Percentiles rank a stretch among this genome's conserved stretches.
phyloP scores from a whole-genome alignment of 2,797 vertebrate genomes.

The Micropoecilia bifurca region DNA sequence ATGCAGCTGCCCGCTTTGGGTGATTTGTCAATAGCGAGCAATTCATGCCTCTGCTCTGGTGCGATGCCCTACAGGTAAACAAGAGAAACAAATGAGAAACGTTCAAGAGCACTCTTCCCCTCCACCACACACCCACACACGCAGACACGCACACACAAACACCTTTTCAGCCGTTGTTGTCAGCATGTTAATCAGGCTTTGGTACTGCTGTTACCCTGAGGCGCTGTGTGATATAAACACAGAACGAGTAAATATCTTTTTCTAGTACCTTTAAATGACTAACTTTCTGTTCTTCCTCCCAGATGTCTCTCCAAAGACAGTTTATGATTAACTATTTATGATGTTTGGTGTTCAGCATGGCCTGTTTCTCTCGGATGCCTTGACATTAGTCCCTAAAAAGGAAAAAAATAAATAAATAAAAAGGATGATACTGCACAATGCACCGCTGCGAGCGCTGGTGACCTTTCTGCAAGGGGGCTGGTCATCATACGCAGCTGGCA shows the following conservation, averaged over 20 bases:
- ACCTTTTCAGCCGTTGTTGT: constrained; percentile 66
- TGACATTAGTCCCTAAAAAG: constrained; percentile 31
- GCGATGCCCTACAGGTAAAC: constrained; percentile 72
- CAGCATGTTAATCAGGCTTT: constrained; percentile 76
- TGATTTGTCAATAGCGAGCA: constrained; percentile 70
- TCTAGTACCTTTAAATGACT: constrained; percentile 76
- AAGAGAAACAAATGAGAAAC: constrained; percentile 60
- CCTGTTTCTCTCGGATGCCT: constrained; percentile 46
- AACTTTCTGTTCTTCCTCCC: constrained; percentile 75
- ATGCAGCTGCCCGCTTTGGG: constrained; percentile 59
- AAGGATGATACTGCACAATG: constrained; percentile 35
- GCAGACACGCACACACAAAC: constrained; percentile 29
- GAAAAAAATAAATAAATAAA: not conserved
- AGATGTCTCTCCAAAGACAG: constrained; percentile 61
- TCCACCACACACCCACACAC: constrained; percentile 19
- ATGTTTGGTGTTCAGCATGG: constrained; percentile 64
- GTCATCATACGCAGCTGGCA: constrained; percentile 58
- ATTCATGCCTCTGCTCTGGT: constrained; percentile 55
- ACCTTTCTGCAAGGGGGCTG: constrained; percentile 66
- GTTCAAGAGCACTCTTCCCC: constrained; percentile 58
- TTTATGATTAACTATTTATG: constrained; percentile 78
- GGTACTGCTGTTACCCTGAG: constrained; percentile 68
- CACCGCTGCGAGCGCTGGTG: constrained; percentile 32
- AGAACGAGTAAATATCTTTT: constrained; percentile 76
- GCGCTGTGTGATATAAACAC: constrained; percentile 74